Base-by-base conservation (phyloP, 2,797 vertebrate genomes). In the Acanthornis magna region DNA sequence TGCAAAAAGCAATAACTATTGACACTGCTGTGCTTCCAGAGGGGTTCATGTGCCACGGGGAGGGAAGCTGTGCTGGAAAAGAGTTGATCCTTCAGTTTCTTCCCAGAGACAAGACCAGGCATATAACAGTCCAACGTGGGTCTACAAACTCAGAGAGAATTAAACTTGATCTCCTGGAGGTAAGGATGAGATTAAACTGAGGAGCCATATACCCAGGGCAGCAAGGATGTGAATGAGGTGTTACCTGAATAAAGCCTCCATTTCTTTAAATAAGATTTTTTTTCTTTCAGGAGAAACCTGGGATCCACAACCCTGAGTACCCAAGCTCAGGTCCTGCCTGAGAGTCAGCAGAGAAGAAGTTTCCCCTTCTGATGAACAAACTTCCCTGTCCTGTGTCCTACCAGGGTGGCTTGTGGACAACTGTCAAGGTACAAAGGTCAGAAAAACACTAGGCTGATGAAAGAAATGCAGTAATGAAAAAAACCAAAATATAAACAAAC, bases 101-200 rank as follows among this genome's bases (percentile, higher is more conserved):
- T 60, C 27, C 23, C 23, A 76, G 36, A 71, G 7, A 22, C 58
- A 27, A 77, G 22, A 84, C 1, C n/a, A 63, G 48, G 18, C 6
- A 23, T 54, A 18, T 16, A 72, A 55, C 16, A 82, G 36, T 12
- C 23, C 48, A 62, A 16, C 0, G 0, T 38, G 32, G n/a, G 18
- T 71, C 5, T 10, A 17, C 30, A 62, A 50, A 68, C 66, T 73
- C 53, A 73, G 54, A 86, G 30, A 48, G 17, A 51, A 50, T 50
- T 18, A 67, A 91, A 71, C 9, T 48, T 22, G 5, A 43, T 65
- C 19, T 62, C 18, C 36, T 65, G 32, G 51, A 43, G 43, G 7
- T n/a, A 62, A 65, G 18, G 58, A 54, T 47, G 32, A 72, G 47
- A 62, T 26, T 51, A 68, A 88, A 26, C 30, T 30, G 34, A 80